These are phyloP conservation scores for Chloroceryle amazona DNA, from an alignment of 2,797 vertebrate species.

Conservation along the genomic window DNA sequence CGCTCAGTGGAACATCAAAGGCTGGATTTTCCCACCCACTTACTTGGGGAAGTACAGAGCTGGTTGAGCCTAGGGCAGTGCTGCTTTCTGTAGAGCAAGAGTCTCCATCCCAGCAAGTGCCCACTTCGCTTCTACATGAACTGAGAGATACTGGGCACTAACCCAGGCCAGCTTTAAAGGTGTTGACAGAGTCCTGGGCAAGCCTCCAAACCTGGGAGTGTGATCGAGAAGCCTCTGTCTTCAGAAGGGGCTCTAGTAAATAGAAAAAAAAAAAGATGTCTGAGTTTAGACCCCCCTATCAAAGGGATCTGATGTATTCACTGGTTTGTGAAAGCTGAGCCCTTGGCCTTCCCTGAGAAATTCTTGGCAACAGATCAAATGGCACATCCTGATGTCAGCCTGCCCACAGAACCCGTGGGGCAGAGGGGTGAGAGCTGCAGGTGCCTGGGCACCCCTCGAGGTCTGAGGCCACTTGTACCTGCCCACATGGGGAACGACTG, in stretches of 20 bases:
- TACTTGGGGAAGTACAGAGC: not conserved
- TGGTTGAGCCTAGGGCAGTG: not conserved
- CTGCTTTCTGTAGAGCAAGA: not conserved
- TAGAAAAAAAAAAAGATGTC: not conserved
- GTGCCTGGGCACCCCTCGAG: not conserved
- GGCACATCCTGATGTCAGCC: fast-evolving
- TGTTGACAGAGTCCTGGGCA: not conserved
- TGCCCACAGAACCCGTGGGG: fast-evolving
- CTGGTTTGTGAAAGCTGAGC: not conserved
- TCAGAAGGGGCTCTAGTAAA: not conserved
- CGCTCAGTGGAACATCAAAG: conserved; percentile 16
- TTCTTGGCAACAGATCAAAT: not conserved
- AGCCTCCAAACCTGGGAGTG: not conserved
- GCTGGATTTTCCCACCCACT: not conserved
- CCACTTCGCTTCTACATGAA: fast-evolving
- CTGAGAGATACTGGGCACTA: not conserved
- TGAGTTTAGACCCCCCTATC: fast-evolving
- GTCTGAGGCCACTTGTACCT: not conserved
- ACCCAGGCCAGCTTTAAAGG: not conserved
- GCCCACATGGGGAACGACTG: fast-evolving
- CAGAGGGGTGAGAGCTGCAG: not conserved
- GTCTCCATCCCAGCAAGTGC: not conserved
- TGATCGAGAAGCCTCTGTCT: not conserved
- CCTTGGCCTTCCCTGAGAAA: not conserved
- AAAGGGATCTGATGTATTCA: not conserved